Base-by-base conservation (phyloP, 2,113 vertebrate genomes). In the Thermophis baileyi region DNA sequence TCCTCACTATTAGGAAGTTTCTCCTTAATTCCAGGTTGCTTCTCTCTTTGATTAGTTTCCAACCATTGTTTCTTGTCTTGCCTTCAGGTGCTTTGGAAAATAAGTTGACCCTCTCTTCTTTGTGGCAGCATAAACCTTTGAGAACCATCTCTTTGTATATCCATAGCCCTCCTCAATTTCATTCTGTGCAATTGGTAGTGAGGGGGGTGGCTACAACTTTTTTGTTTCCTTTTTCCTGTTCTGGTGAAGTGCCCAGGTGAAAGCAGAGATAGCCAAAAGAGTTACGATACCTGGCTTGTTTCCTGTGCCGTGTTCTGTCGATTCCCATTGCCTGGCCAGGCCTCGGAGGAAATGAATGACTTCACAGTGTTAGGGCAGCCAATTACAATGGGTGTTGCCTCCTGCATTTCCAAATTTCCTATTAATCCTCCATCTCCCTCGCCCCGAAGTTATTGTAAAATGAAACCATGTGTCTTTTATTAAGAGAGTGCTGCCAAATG, bases 321-420 rank as follows among this genome's bases (percentile, higher is more conserved):
- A n/a, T 35, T 47, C 40, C 11, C 11, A 55, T 40, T 44, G 10
- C 30, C 53, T 87, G 57, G 9, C 1, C 69, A 91, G 94, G 51
- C 92, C 18, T 9, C 4, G 69, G 47, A 91, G 46, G 74, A 40
- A 87, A 92, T 51, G 7, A 20, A 88, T 87, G 94, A 93, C 20
- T 74, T 95, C n/a, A 18, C 22, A 24, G 0, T 40, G 0, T 0
- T 55, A 50, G 85, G 85, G 51, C 47, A 3, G 0, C 3, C 90
- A 86, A 50, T 0, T 0, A 6, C 6, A 50, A 57, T 12, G 88
- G 90, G 40, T 51, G 46, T 60, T 0, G 2, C 81, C 88, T 63
- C 74, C 25, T 53, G 3, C 47, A 57, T 1, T 0, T 55, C n/a
- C n/a, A 0, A 0, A 49, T 49, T 86, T n/a, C 3, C 0, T 27